Base-by-base conservation (phyloP, 2,797 vertebrate genomes). In the Etheostoma nigrum region DNA sequence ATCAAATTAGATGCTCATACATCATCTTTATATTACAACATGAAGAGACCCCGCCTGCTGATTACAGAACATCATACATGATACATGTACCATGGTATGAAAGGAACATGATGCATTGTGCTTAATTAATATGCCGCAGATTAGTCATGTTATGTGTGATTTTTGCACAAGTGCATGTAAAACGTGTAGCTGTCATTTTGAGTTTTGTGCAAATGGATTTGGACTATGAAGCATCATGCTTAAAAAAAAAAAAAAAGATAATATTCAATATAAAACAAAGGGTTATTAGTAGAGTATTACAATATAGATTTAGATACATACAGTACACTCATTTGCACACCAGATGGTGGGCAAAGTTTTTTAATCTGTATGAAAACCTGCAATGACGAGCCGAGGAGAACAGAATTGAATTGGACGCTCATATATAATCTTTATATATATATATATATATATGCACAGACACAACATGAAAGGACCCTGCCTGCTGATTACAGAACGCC, bases 281-380 rank as follows among this genome's bases (percentile, higher is more conserved):
- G 27, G 27, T 27, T 27, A 27, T 27, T 27, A 27, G 27, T 25
- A 4, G 27, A 27, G 27, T 27, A 27, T 27, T 27, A 8, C 6
- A 40, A 40, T 40, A 40, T 40, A n/a, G 16, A n/a, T 27, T 12
- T 19, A 23, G 33, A 42, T 40, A 12, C 4, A 23, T 3, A 33
- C 5, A 59, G 10, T 45, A 80, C 21, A 27, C 19, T 57, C 25
- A 33, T 57, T 58, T 36, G 5, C 40, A 44, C 51, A 52, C 23
- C 83, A 84, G 78, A 75, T 79, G 76, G 69, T 42, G 67, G 33
- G 55, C 63, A 67, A 57, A 66, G 58, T 86, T 81, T 86, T 81
- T 81, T 74, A 78, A 82, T 84, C 79, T 84, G 36, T 4, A 44
- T 64, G 45, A 52, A 76, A 79, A 59, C 72, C 73, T 67, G 53